These are phyloP conservation scores for Petrocephalus schoutedeni DNA, from an alignment of 2,797 vertebrate species.

Conservation along the genomic window DNA sequence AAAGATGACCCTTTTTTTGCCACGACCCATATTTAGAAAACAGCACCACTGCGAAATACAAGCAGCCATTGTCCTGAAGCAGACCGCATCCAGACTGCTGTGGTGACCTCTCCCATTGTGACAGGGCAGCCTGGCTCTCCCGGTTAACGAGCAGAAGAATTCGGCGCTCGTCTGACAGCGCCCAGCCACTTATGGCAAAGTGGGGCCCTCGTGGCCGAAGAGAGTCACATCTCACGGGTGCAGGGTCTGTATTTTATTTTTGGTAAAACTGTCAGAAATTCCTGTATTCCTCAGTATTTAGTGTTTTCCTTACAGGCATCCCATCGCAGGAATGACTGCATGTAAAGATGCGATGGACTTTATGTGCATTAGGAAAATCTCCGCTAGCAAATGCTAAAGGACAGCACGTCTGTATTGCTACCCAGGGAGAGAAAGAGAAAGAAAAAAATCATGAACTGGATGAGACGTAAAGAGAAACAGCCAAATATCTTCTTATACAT, in stretches of 20 bases:
- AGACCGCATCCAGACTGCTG: background rate
- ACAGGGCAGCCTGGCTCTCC: background rate
- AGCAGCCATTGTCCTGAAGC: background rate
- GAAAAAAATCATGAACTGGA: background rate
- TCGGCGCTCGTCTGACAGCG: background rate
- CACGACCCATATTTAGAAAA: slow-evolving; percentile 9
- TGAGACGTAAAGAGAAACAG: background rate
- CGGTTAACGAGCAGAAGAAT: background rate
- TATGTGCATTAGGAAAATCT: background rate
- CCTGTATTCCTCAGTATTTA: background rate
- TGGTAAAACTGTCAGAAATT: background rate
- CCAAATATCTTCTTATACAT: background rate
- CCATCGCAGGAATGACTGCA: background rate
- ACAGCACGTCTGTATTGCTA: background rate
- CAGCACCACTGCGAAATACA: background rate
- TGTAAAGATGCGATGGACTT: background rate
- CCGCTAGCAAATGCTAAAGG: background rate
- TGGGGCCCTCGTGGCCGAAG: background rate
- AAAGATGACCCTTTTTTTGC: background rate
- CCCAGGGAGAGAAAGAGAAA: background rate
- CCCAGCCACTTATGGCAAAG: background rate
- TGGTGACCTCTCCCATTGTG: background rate
- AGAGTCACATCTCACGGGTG: background rate
- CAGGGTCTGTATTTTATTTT: background rate
- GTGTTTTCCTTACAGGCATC: background rate